Conservation (phyloP, 2,797 vertebrate genomes). For the Atherinosoma microstoma region DNA sequence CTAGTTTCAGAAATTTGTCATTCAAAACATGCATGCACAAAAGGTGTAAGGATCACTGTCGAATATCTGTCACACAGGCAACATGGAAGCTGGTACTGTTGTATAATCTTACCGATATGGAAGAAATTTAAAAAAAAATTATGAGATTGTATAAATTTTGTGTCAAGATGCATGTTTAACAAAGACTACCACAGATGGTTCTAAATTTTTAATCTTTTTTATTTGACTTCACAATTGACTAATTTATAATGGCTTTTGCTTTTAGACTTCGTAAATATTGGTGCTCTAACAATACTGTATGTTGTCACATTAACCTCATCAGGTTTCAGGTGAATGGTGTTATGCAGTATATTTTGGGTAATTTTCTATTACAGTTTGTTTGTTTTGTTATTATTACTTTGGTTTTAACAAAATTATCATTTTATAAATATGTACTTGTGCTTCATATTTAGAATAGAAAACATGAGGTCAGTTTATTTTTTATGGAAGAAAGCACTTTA, state of each 20-base stretch:
- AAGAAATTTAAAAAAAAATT: conserved; percentile 14
- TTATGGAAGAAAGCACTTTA: conserved; percentile 85
- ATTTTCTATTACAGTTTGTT: conserved; percentile 41
- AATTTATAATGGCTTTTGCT: conserved; percentile 22
- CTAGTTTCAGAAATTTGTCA: conserved; percentile 46
- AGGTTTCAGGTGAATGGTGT: conserved; percentile 58
- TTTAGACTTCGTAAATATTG: conserved; percentile 45
- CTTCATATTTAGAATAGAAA: conserved; percentile 57
- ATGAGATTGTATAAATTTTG: conserved; percentile 7
- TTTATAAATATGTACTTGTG: conserved; percentile 44
- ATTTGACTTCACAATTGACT: conserved; percentile 11
- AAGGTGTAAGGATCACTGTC: conserved; percentile 26
- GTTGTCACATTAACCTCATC: conserved; percentile 62
- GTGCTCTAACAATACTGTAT: conserved; percentile 66
- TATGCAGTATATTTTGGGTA: conserved; percentile 46
- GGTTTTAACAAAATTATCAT: conserved; percentile 47
- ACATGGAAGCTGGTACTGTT: conserved; percentile 5
- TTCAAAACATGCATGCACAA: conserved; percentile 37
- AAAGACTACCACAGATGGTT: conserved; percentile 14
- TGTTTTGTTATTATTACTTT: conserved; percentile 43
- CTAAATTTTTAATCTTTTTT: conserved; percentile 3
- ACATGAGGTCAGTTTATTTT: conserved; percentile 56
- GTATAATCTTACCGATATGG: conserved; percentile 12
- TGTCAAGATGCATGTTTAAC: conserved; percentile 9
- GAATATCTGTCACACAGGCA: conserved; percentile 28